A percentile compares a stretch with the other conserved stretches of the same genome.
Evolutionary conservation across 2,113 vertebrate species (phyloP).

Genomic region (Scomber scombrus): DNA sequence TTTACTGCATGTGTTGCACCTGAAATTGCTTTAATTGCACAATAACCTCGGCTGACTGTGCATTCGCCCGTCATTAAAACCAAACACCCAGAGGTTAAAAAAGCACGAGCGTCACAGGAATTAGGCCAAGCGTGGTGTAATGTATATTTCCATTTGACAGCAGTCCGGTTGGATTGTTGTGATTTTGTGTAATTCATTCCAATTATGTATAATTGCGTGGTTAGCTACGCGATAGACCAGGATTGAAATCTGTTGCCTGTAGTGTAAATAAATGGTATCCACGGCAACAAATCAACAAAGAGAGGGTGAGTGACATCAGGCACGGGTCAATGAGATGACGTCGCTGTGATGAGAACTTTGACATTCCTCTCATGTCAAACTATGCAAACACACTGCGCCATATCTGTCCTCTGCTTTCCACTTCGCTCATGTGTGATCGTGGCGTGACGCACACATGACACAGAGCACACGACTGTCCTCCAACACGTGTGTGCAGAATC

Average conservation of each 20-base stretch:
- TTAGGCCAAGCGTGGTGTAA: not conserved
- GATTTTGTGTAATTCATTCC: slow-evolving; percentile 52
- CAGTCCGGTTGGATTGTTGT: slow-evolving; percentile 34
- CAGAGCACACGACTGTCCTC: not conserved
- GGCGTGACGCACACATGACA: slow-evolving; percentile 35
- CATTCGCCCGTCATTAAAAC: slow-evolving; percentile 50
- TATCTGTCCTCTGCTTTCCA: no score
- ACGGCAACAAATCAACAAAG: slow-evolving; percentile 52
- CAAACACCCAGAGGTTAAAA: slow-evolving; percentile 47
- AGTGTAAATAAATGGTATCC: slow-evolving; percentile 12
- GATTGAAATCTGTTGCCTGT: slow-evolving; percentile 20
- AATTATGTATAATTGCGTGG: slow-evolving; percentile 64
- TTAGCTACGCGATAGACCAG: slow-evolving; percentile 8
- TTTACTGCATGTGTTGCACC: slow-evolving; percentile 54
- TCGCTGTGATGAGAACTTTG: not conserved
- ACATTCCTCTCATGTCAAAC: no score
- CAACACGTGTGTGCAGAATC: slow-evolving; percentile 43
- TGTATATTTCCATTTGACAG: slow-evolving; percentile 32
- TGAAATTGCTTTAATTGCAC: slow-evolving; percentile 63
- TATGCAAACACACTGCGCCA: no score
- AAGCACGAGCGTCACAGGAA: slow-evolving; percentile 29
- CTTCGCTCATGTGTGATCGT: slow-evolving; percentile 6
- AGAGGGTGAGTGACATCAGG: slow-evolving; percentile 3
- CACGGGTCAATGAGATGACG: not conserved
- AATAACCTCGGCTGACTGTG: slow-evolving; percentile 33